These are phyloP conservation scores for Heliconius melpomene DNA, from an alignment of 1,140 invertebrate species.

Conservation along the genomic window DNA sequence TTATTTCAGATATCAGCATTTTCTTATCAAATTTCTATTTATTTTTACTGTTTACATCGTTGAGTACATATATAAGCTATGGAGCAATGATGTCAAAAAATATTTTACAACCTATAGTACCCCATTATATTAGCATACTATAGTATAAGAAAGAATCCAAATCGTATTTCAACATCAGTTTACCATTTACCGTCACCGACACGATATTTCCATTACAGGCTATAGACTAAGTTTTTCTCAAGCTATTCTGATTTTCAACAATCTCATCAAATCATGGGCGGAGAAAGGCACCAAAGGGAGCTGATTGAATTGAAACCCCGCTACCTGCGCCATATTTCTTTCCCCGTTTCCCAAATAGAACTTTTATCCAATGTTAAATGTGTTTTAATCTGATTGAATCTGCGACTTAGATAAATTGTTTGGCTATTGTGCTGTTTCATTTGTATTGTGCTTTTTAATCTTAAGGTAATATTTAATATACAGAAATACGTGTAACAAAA, in stretches of 20 bases:
- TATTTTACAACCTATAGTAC: neutral
- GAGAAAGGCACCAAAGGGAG: conserved; percentile 70
- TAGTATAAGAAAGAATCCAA: neutral
- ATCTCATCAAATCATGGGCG: conserved; percentile 77
- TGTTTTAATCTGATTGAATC: conserved; percentile 78
- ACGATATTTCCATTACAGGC: conserved; percentile 73
- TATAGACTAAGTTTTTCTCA: conserved; percentile 68
- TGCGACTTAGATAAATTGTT: conserved; percentile 69
- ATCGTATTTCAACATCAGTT: conserved; percentile 7
- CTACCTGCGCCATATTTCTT: conserved; percentile 75
- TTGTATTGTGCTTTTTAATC: neutral
- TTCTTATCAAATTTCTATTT: too few relatives aligned
- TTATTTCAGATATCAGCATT: too few relatives aligned
- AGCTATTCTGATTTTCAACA: conserved; percentile 77
- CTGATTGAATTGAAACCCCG: conserved; percentile 78
- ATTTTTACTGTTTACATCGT: too few relatives aligned
- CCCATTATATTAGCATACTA: neutral
- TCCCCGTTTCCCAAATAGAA: conserved; percentile 72
- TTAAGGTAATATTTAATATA: neutral
- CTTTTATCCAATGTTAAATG: conserved; percentile 76
- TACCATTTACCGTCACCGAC: conserved; percentile 53
- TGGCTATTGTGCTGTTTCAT: conserved; percentile 29
- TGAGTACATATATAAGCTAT: neutral
- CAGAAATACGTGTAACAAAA: neutral
- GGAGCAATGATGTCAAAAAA: neutral